Conservation (phyloP, 2,797 vertebrate genomes). For the Premnoplex brunnescens region DNA sequence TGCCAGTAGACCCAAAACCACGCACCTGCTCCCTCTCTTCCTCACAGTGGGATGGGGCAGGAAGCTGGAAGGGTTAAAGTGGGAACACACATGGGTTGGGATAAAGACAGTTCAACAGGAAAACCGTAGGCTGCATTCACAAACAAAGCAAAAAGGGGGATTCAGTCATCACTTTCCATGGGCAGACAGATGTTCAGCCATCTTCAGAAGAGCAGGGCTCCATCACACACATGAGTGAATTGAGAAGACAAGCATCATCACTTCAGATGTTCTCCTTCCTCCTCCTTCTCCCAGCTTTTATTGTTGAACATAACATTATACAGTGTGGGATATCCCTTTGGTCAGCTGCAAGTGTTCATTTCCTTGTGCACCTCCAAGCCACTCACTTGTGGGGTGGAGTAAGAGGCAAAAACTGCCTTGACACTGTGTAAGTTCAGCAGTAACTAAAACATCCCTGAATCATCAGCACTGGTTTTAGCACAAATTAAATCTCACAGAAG, state of each 20-base stretch:
- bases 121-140: not conserved
- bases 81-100: not conserved
- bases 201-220: not conserved
- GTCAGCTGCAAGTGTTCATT: not conserved
- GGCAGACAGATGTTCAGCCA: not conserved
- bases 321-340: not conserved
- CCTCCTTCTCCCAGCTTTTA: not conserved
- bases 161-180: rapidly evolving
- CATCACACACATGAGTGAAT: rapidly evolving
- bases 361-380: not conserved
- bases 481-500: not conserved
- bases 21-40: not conserved
- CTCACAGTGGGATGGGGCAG: not conserved
- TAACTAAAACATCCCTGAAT: not conserved
- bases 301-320: not conserved
- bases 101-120: not conserved
- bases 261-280: not conserved
- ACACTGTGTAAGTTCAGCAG: not conserved
- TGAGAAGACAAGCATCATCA: not conserved
- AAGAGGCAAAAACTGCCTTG: not conserved
- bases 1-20: not conserved
- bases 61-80: not conserved
- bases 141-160: not conserved
- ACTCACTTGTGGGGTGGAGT: rapidly evolving
- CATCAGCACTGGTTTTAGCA: not conserved